Evolutionary conservation across 2,888 invertebrate genomes (phyloP).

Genomic region (Xylocampa areola): DNA sequence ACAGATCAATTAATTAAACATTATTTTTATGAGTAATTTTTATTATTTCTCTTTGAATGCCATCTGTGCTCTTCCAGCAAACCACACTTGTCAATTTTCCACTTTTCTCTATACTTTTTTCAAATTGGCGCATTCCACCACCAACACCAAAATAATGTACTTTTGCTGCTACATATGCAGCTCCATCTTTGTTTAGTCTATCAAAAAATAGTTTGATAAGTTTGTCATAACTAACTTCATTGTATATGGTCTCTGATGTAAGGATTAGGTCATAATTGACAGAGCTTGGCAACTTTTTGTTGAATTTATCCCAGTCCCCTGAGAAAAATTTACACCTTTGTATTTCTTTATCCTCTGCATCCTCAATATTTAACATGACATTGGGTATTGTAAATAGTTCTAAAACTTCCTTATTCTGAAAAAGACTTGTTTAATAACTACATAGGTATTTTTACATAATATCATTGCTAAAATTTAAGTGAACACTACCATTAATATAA

Average conservation of each 20-base stretch:
- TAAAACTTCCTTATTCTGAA: constrained; percentile 96
- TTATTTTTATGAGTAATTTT: constrained; percentile 80
- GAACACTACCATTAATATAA: too few relatives aligned
- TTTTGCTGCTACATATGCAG: constrained; percentile 95
- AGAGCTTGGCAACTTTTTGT: constrained; percentile 72
- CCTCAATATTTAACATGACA: constrained; percentile 91
- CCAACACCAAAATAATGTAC: constrained; percentile 98
- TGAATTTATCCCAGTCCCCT: constrained; percentile 94
- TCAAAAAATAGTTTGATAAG: constrained; percentile 92
- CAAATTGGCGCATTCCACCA: constrained; percentile 95
- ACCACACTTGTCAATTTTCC: constrained; percentile 87
- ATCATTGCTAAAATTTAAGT: too few relatives aligned
- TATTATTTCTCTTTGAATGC: constrained; percentile 91
- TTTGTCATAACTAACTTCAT: constrained; percentile 94
- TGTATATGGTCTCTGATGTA: constrained; percentile 98
- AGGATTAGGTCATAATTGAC: constrained; percentile 95
- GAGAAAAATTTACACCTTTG: constrained; percentile 90
- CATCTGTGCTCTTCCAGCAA: constrained; percentile 91
- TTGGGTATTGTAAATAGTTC: constrained; percentile 95
- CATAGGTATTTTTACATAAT: too few relatives aligned
- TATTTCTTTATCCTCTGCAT: constrained; percentile 77
- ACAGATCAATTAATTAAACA: constrained; percentile 39
- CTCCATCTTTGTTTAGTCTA: constrained; percentile 91
- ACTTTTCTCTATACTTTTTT: constrained; percentile 89
- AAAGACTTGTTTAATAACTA: too few relatives aligned